Evolutionary conservation across 2,113 vertebrate genomes (phyloP), one percentile per base, ranked within the genome.

Genomic region (Charadrius vociferus): DNA sequence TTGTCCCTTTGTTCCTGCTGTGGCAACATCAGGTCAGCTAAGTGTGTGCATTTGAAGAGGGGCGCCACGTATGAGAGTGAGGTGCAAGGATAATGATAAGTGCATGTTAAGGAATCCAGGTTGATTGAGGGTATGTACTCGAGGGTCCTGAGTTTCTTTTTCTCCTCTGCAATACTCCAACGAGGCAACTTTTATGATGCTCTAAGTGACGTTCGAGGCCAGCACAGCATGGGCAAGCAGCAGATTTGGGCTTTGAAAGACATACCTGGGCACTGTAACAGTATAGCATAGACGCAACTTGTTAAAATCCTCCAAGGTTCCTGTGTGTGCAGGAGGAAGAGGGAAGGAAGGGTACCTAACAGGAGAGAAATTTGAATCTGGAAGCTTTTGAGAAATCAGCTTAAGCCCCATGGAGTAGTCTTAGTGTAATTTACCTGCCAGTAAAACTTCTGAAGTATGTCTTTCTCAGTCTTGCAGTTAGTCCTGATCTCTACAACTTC

Each of bases 41-140:
- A 19, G 6, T 4, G 30, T 45, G 24, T 37, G 20, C 39, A 15
- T 67, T 67, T 89, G n/a, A 55, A 72, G 47, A 78, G 36, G 4
- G 8, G 17, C 55, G 23, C 23, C 23, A 19, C 0, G 0, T 43
- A 11, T 24, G 37, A 53, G 12, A 37, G 6, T 29, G 3, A 4
- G 8, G 19, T 3, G 3, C 12, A 36, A 66, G 12, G 32, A 17
- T 56, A 68, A 66, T 4, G 12, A 24, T n/a, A 92, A 72, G 22
- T 61, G 39, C 18, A 1, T 24, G 8, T 71, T 58, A 47, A 66
- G 39, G 50, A 45, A n/a, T 65, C 62, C 39, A 29, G 23, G 16
- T 16, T 49, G 34, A 59, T 47, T 37, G 27, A 80, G 20, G 11
- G 16, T 80, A n/a, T 2, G 1, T 82, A 36, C 36, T 30, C 3